These are phyloP conservation scores for Aproaerema taeniolella DNA, from an alignment of 2,888 invertebrate species.

Conservation along the genomic window DNA sequence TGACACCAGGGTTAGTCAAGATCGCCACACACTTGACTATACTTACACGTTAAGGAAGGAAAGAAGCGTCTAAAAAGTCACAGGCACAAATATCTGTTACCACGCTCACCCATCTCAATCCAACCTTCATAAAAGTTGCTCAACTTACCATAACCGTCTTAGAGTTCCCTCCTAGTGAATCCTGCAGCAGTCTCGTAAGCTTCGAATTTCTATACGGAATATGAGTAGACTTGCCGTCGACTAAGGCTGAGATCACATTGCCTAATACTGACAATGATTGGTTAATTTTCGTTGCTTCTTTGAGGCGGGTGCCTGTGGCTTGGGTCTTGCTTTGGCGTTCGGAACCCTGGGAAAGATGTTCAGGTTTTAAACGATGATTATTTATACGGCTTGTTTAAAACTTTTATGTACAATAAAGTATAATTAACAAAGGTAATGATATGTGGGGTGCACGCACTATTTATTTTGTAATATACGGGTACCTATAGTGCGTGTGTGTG, in stretches of 20 bases:
- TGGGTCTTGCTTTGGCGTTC: constrained; percentile 98
- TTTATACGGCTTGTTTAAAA: neutral
- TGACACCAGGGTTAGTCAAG: no score
- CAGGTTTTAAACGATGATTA: no score
- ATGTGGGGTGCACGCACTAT: no score
- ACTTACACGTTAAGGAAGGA: no score
- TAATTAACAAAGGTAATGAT: no score
- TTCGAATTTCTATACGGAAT: constrained; percentile 99
- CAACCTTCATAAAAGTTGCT: no score
- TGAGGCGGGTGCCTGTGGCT: constrained; percentile 92
- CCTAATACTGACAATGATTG: constrained; percentile 97
- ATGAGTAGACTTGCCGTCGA: constrained; percentile 97
- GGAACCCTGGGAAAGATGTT: constrained; percentile 87
- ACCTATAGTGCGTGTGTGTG: no score
- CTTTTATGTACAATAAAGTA: neutral
- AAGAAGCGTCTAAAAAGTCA: no score
- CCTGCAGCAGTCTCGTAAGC: constrained; percentile 94
- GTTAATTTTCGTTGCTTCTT: constrained; percentile 99
- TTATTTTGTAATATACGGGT: no score
- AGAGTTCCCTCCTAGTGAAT: constrained; percentile 97
- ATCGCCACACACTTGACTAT: no score
- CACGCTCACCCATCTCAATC: no score
- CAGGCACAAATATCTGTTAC: no score
- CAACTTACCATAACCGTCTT: constrained; percentile 98
- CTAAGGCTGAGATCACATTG: constrained; percentile 98